Percentiles rank a stretch among this genome's conserved stretches.
Conservation (phyloP, 2,797 vertebrate genomes). For the Masticophis lateralis region DNA sequence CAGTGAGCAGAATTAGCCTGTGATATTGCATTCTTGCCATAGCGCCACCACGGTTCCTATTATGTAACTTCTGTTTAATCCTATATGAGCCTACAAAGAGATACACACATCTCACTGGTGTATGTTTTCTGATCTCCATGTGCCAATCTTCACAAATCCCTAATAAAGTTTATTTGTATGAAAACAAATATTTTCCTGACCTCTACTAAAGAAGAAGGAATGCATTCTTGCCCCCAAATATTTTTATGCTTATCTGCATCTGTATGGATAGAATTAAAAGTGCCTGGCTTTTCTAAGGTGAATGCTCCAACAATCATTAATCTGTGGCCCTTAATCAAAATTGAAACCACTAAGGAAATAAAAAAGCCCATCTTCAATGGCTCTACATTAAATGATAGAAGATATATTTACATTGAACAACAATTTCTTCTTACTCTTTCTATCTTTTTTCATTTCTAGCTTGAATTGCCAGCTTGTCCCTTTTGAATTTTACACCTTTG, state of each 20-base stretch:
- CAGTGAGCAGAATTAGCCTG: neutral
- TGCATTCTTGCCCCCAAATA: neutral
- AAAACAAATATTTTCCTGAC: slow-evolving; percentile 11
- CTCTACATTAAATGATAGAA: slow-evolving; percentile 15
- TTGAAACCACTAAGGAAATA: slow-evolving; percentile 42
- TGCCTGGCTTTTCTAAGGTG: accelerated
- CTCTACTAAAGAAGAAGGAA: neutral
- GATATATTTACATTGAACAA: slow-evolving; percentile 27
- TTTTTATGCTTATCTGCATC: neutral
- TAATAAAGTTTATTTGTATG: neutral
- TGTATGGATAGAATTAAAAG: slow-evolving; percentile 16
- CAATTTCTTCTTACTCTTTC: slow-evolving; percentile 37
- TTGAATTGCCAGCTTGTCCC: slow-evolving; percentile 50
- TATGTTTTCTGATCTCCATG: slow-evolving; percentile 31
- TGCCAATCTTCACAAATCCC: neutral
- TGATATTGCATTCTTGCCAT: neutral
- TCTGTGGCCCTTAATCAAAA: slow-evolving; percentile 1
- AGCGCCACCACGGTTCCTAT: neutral
- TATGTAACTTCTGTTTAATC: neutral
- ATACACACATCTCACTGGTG: no score
- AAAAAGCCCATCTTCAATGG: neutral
- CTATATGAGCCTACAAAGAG: neutral
- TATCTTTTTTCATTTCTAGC: slow-evolving; percentile 24
- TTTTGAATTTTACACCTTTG: slow-evolving; percentile 48
- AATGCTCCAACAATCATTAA: slow-evolving; percentile 9